Evolutionary conservation across 1,140 invertebrate genomes (phyloP).

Genomic region (Acromyrmex heyeri): DNA sequence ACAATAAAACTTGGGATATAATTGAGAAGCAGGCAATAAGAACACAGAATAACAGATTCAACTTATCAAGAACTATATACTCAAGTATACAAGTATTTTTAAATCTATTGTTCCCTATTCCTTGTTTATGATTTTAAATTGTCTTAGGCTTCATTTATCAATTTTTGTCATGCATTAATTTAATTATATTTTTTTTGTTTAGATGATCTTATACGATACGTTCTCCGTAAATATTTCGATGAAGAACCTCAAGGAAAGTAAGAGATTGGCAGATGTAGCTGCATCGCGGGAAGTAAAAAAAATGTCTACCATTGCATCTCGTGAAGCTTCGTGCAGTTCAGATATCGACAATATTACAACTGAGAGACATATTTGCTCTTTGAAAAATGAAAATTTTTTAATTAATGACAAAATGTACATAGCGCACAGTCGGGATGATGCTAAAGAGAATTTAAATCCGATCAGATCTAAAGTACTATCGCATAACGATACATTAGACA

Average conservation of each 20-base stretch:
- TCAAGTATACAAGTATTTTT: too few species aligned
- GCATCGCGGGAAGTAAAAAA: background rate
- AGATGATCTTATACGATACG: conserved; percentile 77
- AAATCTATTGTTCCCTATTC: too few species aligned
- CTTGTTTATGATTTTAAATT: too few species aligned
- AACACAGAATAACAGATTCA: too few species aligned
- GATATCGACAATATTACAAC: background rate
- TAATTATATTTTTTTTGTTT: conserved; percentile 32
- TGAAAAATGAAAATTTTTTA: background rate
- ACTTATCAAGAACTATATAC: too few species aligned
- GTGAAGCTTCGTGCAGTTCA: conserved; percentile 27
- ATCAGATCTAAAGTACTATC: conserved; percentile 1
- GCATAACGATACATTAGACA: conserved; percentile 27
- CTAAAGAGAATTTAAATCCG: conserved; percentile 78
- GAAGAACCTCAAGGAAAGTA: conserved; percentile 31
- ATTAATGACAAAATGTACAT: conserved; percentile 10
- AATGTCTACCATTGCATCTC: too few species aligned
- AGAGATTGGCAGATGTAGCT: background rate
- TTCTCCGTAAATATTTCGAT: conserved; percentile 75
- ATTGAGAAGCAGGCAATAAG: too few species aligned
- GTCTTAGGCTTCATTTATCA: background rate
- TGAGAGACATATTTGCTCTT: background rate
- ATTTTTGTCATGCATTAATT: background rate
- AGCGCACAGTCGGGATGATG: conserved; percentile 55
- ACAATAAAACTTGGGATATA: background rate